phyloP scores from a whole-genome alignment of 2,113 vertebrate species.

The Anser cygnoides region DNA sequence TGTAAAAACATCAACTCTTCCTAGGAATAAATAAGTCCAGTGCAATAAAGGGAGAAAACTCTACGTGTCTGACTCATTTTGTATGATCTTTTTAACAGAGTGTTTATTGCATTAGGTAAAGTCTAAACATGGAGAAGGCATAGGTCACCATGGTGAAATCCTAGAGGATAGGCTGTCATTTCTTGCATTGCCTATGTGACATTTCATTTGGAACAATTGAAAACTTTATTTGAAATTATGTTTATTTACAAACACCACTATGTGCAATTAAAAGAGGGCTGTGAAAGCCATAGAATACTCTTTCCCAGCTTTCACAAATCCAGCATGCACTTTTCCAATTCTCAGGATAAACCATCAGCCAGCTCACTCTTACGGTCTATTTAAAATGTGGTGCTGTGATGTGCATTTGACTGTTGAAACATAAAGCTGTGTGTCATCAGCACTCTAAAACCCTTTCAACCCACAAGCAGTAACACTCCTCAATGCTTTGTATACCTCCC shows the following conservation, averaged over 20 bases:
- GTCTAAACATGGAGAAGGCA: neutral
- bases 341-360: neutral
- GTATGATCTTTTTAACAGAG: neutral
- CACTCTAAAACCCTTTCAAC: neutral
- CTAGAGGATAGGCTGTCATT: neutral
- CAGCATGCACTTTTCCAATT: neutral
- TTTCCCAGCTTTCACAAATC: neutral
- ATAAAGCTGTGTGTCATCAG: neutral
- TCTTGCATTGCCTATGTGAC: neutral
- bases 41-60: neutral
- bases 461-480: neutral
- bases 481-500: neutral
- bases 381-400: neutral
- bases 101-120: neutral
- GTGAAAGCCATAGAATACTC: neutral
- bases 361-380: neutral
- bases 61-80: neutral
- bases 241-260: neutral
- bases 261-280: neutral
- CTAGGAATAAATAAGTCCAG: neutral
- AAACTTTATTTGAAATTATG: neutral
- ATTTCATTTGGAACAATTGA: neutral
- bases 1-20: neutral
- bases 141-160: neutral
- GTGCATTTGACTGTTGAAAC: neutral